phyloP scores from a whole-genome alignment of 2,113 vertebrate species.

The Cygnus atratus region DNA sequence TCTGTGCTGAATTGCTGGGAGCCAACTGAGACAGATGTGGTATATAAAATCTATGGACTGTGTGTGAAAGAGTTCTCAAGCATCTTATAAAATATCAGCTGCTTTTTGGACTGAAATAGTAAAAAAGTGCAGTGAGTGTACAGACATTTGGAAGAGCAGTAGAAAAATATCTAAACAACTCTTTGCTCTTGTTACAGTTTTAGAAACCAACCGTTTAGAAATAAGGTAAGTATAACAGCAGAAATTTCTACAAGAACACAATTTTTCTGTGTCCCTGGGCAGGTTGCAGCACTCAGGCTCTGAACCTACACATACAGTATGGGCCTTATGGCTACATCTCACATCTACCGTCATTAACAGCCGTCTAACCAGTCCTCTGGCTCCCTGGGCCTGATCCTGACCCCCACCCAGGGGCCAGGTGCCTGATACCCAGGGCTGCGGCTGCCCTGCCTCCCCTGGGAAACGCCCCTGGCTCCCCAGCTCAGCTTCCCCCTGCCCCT shows the following conservation, averaged over 20 bases:
- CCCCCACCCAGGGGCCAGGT: too few species aligned
- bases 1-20: background rate
- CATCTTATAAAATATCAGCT: background rate
- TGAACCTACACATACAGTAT: too few species aligned
- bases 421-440: background rate
- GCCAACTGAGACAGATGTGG: background rate
- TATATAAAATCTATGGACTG: background rate
- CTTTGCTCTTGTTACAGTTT: background rate
- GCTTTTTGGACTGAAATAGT: background rate
- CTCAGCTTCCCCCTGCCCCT: too few species aligned
- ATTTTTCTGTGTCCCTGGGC: background rate
- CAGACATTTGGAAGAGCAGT: background rate
- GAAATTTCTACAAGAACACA: background rate
- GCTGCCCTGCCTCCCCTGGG: background rate
- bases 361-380: background rate
- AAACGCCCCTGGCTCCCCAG: accelerated
- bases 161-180: background rate
- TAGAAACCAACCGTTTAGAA: background rate
- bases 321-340: background rate
- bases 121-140: background rate
- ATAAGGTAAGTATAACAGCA: background rate
- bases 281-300: background rate
- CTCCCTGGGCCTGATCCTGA: background rate
- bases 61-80: background rate
- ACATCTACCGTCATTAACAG: background rate